Evolutionary conservation across 2,797 vertebrate genomes (phyloP).

Genomic region (Myotis pilosus): DNA sequence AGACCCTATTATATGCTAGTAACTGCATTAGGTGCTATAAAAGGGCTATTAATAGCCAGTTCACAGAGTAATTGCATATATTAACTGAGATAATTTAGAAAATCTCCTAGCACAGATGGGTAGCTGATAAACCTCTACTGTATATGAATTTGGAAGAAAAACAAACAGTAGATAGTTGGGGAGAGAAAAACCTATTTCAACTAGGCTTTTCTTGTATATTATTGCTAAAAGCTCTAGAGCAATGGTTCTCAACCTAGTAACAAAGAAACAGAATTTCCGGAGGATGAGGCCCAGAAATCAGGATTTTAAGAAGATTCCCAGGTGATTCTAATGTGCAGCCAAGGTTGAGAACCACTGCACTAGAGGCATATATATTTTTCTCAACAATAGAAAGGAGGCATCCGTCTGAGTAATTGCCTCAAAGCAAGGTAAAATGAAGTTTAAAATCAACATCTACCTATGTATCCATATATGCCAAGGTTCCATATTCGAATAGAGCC

Average conservation of each 20-base stretch:
- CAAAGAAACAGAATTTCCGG: too few species aligned
- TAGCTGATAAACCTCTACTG: background rate
- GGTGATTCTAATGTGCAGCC: too few species aligned
- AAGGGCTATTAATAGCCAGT: background rate
- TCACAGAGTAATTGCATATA: background rate
- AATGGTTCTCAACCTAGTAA: too few species aligned
- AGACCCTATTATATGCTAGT: background rate
- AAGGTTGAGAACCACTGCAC: too few species aligned
- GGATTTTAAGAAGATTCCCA: too few species aligned
- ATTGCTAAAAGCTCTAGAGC: background rate
- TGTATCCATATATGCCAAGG: background rate
- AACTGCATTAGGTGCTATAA: background rate
- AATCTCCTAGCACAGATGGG: background rate
- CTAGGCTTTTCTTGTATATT: background rate
- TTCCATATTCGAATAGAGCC: background rate
- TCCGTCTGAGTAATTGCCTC: background rate
- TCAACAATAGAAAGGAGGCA: background rate
- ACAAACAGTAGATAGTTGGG: background rate
- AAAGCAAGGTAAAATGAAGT: slow-evolving; percentile 7
- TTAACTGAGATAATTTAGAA: slow-evolving; percentile 2
- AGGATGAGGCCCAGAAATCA: too few species aligned
- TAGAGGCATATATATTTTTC: background rate
- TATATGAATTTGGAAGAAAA: background rate
- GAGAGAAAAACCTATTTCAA: background rate
- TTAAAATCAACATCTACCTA: background rate